Evolutionary conservation across 2,888 invertebrate genomes (phyloP), one percentile per base, ranked within the genome.

Genomic region (Andrena bucephala): DNA sequence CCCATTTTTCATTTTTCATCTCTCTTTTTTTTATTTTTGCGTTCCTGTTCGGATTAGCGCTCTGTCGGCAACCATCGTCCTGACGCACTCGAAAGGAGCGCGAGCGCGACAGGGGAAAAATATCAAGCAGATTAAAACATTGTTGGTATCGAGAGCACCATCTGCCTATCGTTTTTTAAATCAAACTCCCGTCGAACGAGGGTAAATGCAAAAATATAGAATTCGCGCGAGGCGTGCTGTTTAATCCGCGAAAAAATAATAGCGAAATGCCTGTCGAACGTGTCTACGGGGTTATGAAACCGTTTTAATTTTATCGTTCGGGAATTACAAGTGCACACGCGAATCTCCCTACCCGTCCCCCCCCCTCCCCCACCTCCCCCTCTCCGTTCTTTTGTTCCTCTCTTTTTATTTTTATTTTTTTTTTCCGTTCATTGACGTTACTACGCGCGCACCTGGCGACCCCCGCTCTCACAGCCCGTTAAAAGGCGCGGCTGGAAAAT

Each of bases 401-500:
- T 5, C 8, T n/a, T 4, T 33, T 16, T 10, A 10, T 60, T n/a
- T 24, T 27, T 20, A 27, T 33, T 70, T 31, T 60, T 60, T 33
- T 27, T 48, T 57, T 24, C 57, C 16, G 36, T 60, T n/a, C n/a
- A 20, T 31, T 20, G 67, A 71, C 67, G 57, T 75, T 42, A 42
- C 59, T 76, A 76, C 68, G 52, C 27, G 27, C 4, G n/a, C 70
- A 82, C 71, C 67, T 60, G 79, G 76, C 74, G 42, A 42, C 16
- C 66, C 66, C 77, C 63, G 57, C 68, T 80, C 68, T 27, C 52
- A 54, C 33, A 48, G 54, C 65, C 57, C 82, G 63, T 83, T 83
- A 83, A 81, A 68, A 75, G 67, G 72, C 50, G 33, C 75, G 59
- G 63, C 59, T 80, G 67, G 78, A 79, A 80, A 83, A 77, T 87